Conservation (phyloP, 1,140 invertebrate species). For the Drosophila eugracilis region DNA sequence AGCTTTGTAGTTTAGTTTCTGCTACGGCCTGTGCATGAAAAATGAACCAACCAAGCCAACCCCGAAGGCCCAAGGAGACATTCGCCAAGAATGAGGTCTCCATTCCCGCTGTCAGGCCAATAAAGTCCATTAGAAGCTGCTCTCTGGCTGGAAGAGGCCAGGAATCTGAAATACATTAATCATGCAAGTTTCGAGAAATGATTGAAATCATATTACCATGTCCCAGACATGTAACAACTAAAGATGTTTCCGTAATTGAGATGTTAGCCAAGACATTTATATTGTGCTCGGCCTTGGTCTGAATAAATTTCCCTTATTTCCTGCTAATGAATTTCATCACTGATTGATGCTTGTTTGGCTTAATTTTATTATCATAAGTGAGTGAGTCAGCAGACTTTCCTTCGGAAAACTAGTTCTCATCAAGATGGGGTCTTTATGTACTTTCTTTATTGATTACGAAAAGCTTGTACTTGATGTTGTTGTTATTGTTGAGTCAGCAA, state of each 20-base stretch:
- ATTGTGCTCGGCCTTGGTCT: no score
- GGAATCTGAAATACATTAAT: conserved; percentile 64
- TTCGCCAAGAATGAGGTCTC: conserved; percentile 4
- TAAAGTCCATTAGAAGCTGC: conserved; percentile 39
- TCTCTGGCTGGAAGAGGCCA: background rate
- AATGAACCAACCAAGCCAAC: conserved; percentile 63
- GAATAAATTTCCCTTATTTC: background rate
- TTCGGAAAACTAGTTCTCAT: conserved; percentile 1
- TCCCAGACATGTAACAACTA: conserved; percentile 32
- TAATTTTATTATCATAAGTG: conserved; percentile 15
- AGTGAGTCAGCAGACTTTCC: conserved; percentile 1
- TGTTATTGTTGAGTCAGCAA: background rate
- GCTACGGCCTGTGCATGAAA: conserved; percentile 55
- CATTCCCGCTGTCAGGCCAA: conserved; percentile 38
- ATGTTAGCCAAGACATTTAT: conserved; percentile 31
- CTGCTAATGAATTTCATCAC: conserved; percentile 19
- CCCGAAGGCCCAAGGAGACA: conserved; percentile 36
- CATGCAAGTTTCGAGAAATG: conserved; percentile 70
- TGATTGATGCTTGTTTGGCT: conserved; percentile 10
- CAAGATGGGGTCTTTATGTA: background rate
- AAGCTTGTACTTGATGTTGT: background rate
- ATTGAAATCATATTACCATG: conserved; percentile 68
- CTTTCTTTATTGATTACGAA: background rate
- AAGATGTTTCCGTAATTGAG: conserved; percentile 48
- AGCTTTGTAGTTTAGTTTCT: conserved; percentile 57